Evolutionary conservation across 2,113 vertebrate genomes (phyloP), one percentile per base, ranked within the genome.

Genomic region (Chauna torquata): DNA sequence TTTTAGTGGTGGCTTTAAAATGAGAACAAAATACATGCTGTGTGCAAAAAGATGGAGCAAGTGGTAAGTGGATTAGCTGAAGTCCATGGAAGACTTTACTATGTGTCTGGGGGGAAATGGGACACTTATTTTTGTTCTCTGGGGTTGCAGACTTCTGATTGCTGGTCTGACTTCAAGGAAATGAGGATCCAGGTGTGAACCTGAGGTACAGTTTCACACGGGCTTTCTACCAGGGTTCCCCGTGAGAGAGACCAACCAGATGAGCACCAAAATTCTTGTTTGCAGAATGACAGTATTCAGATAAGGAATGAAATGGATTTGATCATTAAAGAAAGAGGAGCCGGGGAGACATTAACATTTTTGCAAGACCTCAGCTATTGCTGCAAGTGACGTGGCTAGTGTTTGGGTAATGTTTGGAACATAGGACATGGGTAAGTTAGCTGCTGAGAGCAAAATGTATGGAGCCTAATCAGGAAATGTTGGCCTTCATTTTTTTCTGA

Each of bases 391-490:
- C n/a, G 40, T 94, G 95, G 90, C 88, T 65, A 74, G 6, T 58
- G 91, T 66, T 91, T 76, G 92, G 87, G 6, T 55, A 64, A 38
- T 55, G 80, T 70, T 94, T 84, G 93, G 90, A 76, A n/a, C 92
- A 88, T 71, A 91, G 78, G 72, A n/a, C 92, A 88, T 71, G 93
- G 78, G 72, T 10, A 32, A 61, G 69, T 64, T 18, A 83, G 84
- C 34, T 52, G 40, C 72, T 74, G 88, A 85, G 68, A 94, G 76
- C n/a, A 58, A 57, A 65, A 85, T 45, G 71, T 32, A 44, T 89
- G 94, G 82, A 76, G 75, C 90, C 65, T 96, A 81, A 92, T 96
- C 94, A 93, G 92, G 94, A 96, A 93, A 94, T 82, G 74, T 87
- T 89, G 45, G 66, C 86, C 58, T 94, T 87, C 61, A 19, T 90